Conservation (phyloP, 2,888 invertebrate genomes). For the Chymomyza amoena region DNA sequence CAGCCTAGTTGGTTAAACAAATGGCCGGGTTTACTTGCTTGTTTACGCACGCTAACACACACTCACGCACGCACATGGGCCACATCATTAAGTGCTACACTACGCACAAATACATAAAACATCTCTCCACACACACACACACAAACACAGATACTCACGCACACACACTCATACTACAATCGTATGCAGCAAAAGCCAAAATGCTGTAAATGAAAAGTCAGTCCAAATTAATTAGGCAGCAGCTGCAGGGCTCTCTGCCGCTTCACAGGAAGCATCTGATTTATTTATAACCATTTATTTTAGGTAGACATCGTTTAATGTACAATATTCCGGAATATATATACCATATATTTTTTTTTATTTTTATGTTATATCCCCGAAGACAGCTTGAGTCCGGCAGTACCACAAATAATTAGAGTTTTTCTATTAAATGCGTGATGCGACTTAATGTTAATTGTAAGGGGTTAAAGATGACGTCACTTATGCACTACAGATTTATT, state of each 20-base stretch:
- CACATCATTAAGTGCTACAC: slow-evolving; percentile 48
- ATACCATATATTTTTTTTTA: neutral
- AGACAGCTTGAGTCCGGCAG: neutral
- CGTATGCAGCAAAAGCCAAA: slow-evolving; percentile 25
- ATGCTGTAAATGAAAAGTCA: slow-evolving; percentile 40
- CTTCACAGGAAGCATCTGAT: neutral
- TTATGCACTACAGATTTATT: too few species aligned
- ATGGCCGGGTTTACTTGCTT: slow-evolving; percentile 35
- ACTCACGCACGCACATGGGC: slow-evolving; percentile 31
- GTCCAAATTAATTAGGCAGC: slow-evolving; percentile 69
- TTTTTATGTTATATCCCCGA: neutral
- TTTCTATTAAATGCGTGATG: too few species aligned
- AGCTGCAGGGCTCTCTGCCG: slow-evolving; percentile 8
- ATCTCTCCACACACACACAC: neutral
- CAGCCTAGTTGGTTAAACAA: slow-evolving; percentile 40
- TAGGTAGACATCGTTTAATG: neutral
- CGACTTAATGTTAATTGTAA: too few species aligned
- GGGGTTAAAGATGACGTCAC: too few species aligned
- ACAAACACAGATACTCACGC: neutral
- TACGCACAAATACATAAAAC: slow-evolving; percentile 5
- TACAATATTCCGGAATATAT: neutral
- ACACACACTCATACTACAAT: neutral
- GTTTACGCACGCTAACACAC: slow-evolving; percentile 7
- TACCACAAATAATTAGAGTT: too few species aligned
- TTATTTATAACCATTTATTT: neutral